Conservation (phyloP, 1,140 invertebrate genomes). For the Meloidogyne hapla region DNA sequence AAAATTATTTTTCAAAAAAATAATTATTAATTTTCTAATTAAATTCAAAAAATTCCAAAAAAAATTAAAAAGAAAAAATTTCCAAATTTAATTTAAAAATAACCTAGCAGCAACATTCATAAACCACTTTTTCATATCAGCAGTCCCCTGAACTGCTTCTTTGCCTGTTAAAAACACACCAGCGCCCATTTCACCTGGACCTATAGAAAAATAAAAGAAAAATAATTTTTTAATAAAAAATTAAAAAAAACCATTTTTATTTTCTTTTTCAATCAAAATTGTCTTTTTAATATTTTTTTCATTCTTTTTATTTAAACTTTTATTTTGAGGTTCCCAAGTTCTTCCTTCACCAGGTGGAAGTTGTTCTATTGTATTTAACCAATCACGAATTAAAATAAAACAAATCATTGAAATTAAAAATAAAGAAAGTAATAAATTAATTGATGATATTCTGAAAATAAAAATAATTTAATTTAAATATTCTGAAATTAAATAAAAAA, state of each 20-base stretch:
- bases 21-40: slow-evolving; percentile 9
- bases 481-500: no score
- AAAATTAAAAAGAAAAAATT: no score
- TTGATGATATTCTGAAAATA: slow-evolving; percentile 16
- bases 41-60: slow-evolving; percentile 21
- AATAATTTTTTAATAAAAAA: not conserved
- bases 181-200: slow-evolving; percentile 44
- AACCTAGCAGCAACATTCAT: slow-evolving; percentile 53
- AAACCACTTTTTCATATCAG: slow-evolving; percentile 54
- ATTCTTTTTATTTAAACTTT: slow-evolving; percentile 12
- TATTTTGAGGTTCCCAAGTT: slow-evolving; percentile 35
- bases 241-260: slow-evolving; percentile 1
- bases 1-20: not conserved
- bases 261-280: not conserved
- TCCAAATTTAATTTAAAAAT: no score
- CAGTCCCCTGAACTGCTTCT: slow-evolving; percentile 33
- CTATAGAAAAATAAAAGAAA: slow-evolving; percentile 10
- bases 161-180: slow-evolving; percentile 37
- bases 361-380: slow-evolving; percentile 16
- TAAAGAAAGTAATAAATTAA: slow-evolving; percentile 10
- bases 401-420: slow-evolving; percentile 8
- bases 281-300: no score
- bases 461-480: slow-evolving; percentile 6
- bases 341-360: slow-evolving; percentile 22
- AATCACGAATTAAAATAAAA: slow-evolving; percentile 18